These are phyloP conservation scores for Panagrolaimus sp. DNA, from an alignment of 1,140 invertebrate genomes.

Conservation along the genomic window DNA sequence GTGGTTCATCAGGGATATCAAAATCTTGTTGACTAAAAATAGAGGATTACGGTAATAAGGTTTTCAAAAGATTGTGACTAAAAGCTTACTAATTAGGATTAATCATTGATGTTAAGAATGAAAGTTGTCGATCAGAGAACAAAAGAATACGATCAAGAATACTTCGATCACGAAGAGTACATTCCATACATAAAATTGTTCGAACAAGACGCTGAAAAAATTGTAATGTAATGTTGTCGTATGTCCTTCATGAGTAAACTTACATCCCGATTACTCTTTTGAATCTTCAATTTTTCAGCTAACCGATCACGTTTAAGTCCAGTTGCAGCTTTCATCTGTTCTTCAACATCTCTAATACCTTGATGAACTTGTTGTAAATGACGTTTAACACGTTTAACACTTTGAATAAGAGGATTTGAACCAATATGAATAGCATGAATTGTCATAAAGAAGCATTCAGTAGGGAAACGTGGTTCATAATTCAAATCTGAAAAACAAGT, in stretches of 20 bases:
- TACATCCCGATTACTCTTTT: conserved; percentile 17
- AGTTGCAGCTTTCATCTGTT: conserved; percentile 59
- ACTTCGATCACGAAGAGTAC: background rate
- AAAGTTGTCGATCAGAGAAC: conserved; percentile 45
- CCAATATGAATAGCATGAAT: conserved; percentile 85
- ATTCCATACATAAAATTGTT: background rate
- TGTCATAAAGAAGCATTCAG: conserved; percentile 91
- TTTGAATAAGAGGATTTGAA: conserved; percentile 76
- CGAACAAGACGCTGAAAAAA: background rate
- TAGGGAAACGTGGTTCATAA: conserved; percentile 78
- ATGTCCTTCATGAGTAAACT: too few relatives aligned
- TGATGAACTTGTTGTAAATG: conserved; percentile 82
- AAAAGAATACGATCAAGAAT: background rate
- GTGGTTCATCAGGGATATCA: conserved; percentile 63
- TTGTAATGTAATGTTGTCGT: too few relatives aligned
- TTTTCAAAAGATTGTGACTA: background rate
- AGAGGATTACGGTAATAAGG: background rate
- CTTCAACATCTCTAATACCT: conserved; percentile 77
- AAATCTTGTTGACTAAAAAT: conserved; percentile 11
- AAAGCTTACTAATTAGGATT: conserved; percentile 42
- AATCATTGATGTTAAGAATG: conserved; percentile 34
- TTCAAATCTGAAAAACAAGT: conserved; percentile 60
- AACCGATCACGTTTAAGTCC: conserved; percentile 60
- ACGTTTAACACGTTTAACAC: conserved; percentile 74
- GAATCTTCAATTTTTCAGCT: conserved; percentile 24